Percentiles rank a stretch among this genome's conserved stretches.
phyloP scores from a whole-genome alignment of 2,797 vertebrate genomes.

The Tapirus indicus region DNA sequence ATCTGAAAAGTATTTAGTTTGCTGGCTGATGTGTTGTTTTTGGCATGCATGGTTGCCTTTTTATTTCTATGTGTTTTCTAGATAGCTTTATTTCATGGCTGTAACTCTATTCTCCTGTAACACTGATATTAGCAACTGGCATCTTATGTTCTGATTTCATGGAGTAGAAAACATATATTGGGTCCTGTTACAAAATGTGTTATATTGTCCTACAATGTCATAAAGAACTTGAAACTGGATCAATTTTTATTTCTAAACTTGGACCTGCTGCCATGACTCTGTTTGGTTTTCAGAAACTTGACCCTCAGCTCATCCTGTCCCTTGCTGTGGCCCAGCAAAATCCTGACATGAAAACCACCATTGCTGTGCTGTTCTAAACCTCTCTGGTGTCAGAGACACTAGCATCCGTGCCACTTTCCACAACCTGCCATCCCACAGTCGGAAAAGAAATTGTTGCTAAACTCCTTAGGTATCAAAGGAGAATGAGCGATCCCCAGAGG shows the following conservation, averaged over 20 bases:
- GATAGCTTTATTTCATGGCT: neutral
- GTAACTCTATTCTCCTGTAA: neutral
- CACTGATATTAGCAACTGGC: neutral
- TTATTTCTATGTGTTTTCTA: neutral
- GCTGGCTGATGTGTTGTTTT: neutral
- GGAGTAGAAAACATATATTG: neutral
- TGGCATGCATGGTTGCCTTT: neutral
- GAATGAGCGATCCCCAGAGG: neutral
- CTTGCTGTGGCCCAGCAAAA: neutral
- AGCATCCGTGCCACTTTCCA: neutral
- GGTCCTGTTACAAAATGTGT: neutral
- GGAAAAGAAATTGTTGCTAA: neutral
- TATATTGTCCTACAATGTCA: neutral
- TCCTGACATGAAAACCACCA: neutral
- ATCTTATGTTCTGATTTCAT: neutral
- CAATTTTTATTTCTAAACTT: conserved; percentile 10
- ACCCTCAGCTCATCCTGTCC: neutral
- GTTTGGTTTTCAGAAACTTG: conserved; percentile 35
- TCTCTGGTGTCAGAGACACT: neutral
- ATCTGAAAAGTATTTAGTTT: neutral
- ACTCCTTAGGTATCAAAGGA: neutral
- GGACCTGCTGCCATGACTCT: neutral
- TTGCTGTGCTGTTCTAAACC: neutral
- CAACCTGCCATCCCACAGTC: neutral
- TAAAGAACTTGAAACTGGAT: conserved; percentile 29